Evolutionary conservation across 2,113 vertebrate species (phyloP).

Genomic region (Rhynchomys soricoides): DNA sequence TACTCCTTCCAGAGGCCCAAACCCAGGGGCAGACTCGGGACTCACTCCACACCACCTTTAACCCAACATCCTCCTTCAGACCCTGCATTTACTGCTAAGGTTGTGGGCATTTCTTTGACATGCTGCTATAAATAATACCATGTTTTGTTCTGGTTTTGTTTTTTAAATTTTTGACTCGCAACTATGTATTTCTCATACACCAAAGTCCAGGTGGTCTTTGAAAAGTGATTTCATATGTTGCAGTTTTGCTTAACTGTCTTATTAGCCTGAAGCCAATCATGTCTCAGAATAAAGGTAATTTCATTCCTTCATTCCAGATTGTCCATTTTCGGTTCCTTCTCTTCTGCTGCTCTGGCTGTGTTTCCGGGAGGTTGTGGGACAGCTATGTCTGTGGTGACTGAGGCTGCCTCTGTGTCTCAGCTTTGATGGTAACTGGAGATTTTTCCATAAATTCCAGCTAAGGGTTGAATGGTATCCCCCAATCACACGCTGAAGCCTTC

Average conservation of each 20-base stretch:
- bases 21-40: too few relatives aligned
- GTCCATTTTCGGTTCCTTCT: neutral
- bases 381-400: neutral
- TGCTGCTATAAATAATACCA: neutral
- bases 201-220: neutral
- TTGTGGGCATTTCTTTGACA: neutral
- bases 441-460: neutral
- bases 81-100: neutral
- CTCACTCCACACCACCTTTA: too few relatives aligned
- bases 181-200: neutral
- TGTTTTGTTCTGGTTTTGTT: neutral
- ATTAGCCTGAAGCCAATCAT: neutral
- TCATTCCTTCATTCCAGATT: neutral
- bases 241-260: neutral
- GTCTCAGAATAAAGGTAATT: neutral
- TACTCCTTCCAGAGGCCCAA: too few relatives aligned
- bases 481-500: too few relatives aligned
- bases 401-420: neutral
- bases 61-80: neutral
- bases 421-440: neutral
- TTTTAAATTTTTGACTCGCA: neutral
- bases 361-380: neutral
- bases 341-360: neutral
- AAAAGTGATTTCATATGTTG: neutral
- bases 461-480: neutral